phyloP scores from a whole-genome alignment of 2,888 invertebrate genomes.

The Troides aeacus region DNA sequence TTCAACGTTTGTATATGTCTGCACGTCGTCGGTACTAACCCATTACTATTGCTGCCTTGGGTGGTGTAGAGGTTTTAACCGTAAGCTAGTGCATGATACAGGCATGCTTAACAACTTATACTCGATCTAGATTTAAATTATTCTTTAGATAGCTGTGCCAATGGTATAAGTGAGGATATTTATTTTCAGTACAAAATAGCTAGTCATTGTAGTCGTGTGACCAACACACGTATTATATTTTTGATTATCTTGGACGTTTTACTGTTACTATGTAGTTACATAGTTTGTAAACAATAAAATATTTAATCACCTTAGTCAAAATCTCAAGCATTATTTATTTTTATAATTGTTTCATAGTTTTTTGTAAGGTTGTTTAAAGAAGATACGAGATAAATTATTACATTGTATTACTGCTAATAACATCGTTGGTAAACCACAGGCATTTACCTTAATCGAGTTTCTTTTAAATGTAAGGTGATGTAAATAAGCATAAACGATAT shows the following conservation, averaged over 20 bases:
- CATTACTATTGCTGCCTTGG: constrained; percentile 55
- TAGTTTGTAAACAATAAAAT: constrained; percentile 16
- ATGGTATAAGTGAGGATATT: constrained; percentile 37
- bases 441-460: neutral
- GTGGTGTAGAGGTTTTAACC: constrained; percentile 16
- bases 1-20: constrained; percentile 11
- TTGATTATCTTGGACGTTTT: constrained; percentile 12
- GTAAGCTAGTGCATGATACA: constrained; percentile 28
- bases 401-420: constrained; percentile 14
- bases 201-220: constrained; percentile 57
- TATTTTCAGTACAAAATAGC: constrained; percentile 69
- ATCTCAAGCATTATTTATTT: constrained; percentile 24
- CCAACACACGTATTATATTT: constrained; percentile 28
- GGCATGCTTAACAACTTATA: constrained; percentile 23
- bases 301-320: constrained; percentile 9
- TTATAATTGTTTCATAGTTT: constrained; percentile 1
- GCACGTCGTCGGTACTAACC: constrained; percentile 23
- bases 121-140: constrained; percentile 34
- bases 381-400: constrained; percentile 19
- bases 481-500: constrained; percentile 17
- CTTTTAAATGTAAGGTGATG: constrained; percentile 11
- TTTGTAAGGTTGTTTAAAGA: constrained; percentile 19
- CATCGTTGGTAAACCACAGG: constrained; percentile 13
- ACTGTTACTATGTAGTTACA: constrained; percentile 15
- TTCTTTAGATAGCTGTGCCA: constrained; percentile 30